These are phyloP conservation scores for Nymphalis c-album DNA, from an alignment of 2,888 invertebrate species.

Conservation along the genomic window DNA sequence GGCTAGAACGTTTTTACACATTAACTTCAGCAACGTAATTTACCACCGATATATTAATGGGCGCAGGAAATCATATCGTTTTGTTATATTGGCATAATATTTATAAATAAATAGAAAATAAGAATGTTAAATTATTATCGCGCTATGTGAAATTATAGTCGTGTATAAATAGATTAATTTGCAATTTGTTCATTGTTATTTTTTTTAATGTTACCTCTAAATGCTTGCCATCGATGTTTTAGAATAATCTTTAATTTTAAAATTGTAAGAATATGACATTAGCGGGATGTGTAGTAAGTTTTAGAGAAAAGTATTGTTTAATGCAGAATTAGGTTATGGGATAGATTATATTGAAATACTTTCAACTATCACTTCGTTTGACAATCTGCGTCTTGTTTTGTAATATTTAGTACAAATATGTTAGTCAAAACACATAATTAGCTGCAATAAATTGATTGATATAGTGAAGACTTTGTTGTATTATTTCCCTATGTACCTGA, in stretches of 20 bases:
- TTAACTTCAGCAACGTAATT: background rate
- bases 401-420: constrained; percentile 32
- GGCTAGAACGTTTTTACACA: constrained; percentile 10
- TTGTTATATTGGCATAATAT: constrained; percentile 11
- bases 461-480: constrained; percentile 19
- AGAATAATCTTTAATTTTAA: background rate
- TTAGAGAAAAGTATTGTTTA: constrained; percentile 6
- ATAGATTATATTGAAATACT: constrained; percentile 14
- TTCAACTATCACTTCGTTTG: constrained; percentile 17
- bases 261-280: constrained; percentile 3
- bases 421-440: constrained; percentile 25
- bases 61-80: background rate
- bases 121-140: background rate
- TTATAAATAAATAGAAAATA: background rate
- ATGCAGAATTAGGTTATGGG: constrained; percentile 11
- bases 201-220: constrained; percentile 10
- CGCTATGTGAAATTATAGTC: constrained; percentile 13
- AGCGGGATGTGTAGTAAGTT: background rate
- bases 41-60: constrained; percentile 1
- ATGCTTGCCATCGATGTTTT: constrained; percentile 25
- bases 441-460: constrained; percentile 30
- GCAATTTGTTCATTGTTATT: constrained; percentile 2
- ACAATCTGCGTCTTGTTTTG: constrained; percentile 19
- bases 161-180: constrained; percentile 13
- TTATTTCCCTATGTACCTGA: constrained; percentile 7